Conservation (phyloP, 1,140 invertebrate species). For the Procambarus clarkii region DNA sequence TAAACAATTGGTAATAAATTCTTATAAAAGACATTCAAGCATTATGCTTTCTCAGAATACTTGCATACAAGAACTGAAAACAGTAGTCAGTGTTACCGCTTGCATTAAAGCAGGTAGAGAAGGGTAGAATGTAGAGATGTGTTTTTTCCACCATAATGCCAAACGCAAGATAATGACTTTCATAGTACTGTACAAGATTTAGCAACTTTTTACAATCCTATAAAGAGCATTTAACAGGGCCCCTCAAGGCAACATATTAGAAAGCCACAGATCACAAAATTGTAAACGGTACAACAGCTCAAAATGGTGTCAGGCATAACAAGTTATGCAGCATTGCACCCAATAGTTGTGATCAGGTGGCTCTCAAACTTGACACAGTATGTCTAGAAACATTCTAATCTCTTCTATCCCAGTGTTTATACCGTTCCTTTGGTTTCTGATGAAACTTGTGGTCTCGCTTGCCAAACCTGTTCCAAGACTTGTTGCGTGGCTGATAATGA, state of each 20-base stretch:
- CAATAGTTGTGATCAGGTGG: background rate
- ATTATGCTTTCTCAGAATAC: background rate
- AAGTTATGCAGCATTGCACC: background rate
- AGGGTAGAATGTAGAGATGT: background rate
- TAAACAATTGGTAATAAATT: background rate
- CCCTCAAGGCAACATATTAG: background rate
- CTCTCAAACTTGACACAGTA: background rate
- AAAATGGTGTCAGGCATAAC: background rate
- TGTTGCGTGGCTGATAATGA: slow-evolving; percentile 25
- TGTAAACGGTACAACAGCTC: background rate
- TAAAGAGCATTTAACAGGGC: background rate
- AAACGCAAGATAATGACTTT: background rate
- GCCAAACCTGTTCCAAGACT: slow-evolving; percentile 31
- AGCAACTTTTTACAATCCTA: slow-evolving; percentile 6
- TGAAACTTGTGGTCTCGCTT: slow-evolving; percentile 39
- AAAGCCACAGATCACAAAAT: background rate
- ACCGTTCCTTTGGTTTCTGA: slow-evolving; percentile 44
- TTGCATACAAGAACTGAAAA: slow-evolving; percentile 12
- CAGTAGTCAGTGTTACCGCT: background rate
- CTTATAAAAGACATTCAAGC: background rate
- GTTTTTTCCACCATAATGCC: background rate
- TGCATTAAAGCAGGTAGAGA: background rate
- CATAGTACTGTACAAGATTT: background rate
- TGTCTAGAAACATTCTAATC: slow-evolving; percentile 11
- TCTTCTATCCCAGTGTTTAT: slow-evolving; percentile 35